A percentile compares a stretch with the other conserved stretches of the same genome.
These are phyloP conservation scores for Percopsis transmontana DNA, from an alignment of 2,113 vertebrate genomes.

Conservation along the genomic window DNA sequence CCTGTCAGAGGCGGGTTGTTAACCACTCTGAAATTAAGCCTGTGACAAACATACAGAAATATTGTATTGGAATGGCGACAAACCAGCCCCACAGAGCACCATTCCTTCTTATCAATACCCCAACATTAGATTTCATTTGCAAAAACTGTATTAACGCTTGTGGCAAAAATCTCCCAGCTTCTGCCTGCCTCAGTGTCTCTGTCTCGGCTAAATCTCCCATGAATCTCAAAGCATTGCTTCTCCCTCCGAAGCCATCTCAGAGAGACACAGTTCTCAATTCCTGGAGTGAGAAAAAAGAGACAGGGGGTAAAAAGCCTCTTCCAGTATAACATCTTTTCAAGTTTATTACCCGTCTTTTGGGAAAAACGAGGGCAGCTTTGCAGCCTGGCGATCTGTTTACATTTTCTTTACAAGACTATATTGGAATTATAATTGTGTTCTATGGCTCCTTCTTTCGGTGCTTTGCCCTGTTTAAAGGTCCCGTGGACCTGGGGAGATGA, in stretches of 20 bases:
- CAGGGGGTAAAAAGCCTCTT: slow-evolving; percentile 71
- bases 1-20: slow-evolving; percentile 33
- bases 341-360: slow-evolving; percentile 79
- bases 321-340: slow-evolving; percentile 80
- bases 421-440: slow-evolving; percentile 81
- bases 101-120: slow-evolving; percentile 56
- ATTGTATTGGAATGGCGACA: slow-evolving; percentile 17
- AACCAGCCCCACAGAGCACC: slow-evolving; percentile 19
- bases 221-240: slow-evolving; percentile 46
- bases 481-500: slow-evolving; percentile 79
- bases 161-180: slow-evolving; percentile 27
- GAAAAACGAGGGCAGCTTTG: slow-evolving; percentile 67
- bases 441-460: slow-evolving; percentile 74
- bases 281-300: slow-evolving; percentile 60
- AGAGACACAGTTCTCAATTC: slow-evolving; percentile 71
- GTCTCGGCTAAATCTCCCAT: slow-evolving; percentile 54
- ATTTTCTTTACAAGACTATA: slow-evolving; percentile 77
- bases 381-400: slow-evolving; percentile 73
- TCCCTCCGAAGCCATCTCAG: slow-evolving; percentile 36
- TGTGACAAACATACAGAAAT: slow-evolving; percentile 36
- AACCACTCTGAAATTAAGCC: slow-evolving; percentile 56
- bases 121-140: slow-evolving; percentile 63
- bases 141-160: slow-evolving; percentile 62
- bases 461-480: slow-evolving; percentile 79
- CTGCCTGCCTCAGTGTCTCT: not conserved